These are phyloP conservation scores for Xiphophorus birchmanni DNA, from an alignment of 2,797 vertebrate genomes.

Conservation along the genomic window DNA sequence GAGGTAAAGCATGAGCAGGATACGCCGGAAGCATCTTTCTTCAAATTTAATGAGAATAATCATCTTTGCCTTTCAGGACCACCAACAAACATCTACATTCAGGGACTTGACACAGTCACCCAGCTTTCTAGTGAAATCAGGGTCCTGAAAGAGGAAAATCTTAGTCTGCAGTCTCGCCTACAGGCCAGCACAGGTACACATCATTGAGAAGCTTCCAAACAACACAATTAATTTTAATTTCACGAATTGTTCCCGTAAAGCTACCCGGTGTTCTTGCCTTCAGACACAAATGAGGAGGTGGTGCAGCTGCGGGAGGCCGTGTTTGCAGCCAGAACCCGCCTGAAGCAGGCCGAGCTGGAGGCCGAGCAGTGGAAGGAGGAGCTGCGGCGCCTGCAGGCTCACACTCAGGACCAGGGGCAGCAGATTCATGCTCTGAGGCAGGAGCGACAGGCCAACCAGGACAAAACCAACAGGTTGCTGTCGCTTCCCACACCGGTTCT, in stretches of 20 bases:
- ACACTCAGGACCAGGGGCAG: slow-evolving; percentile 84
- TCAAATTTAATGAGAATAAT: background rate
- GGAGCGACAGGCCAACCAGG: slow-evolving; percentile 83
- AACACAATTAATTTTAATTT: background rate
- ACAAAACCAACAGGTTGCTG: slow-evolving; percentile 86
- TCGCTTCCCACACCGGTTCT: background rate
- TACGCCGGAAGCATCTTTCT: background rate
- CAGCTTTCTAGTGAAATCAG: slow-evolving; percentile 87
- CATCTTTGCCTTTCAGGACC: slow-evolving; percentile 69
- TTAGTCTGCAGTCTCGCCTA: slow-evolving; percentile 81
- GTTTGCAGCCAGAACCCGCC: slow-evolving; percentile 77
- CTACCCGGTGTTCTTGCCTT: background rate
- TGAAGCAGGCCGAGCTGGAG: slow-evolving; percentile 88
- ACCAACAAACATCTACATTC: slow-evolving; percentile 84
- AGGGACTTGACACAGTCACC: slow-evolving; percentile 82
- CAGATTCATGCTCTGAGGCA: slow-evolving; percentile 84
- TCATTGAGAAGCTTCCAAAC: background rate
- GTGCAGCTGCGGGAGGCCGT: slow-evolving; percentile 82
- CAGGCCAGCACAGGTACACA: slow-evolving; percentile 84
- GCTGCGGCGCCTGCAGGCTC: slow-evolving; percentile 79
- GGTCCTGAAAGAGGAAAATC: slow-evolving; percentile 87
- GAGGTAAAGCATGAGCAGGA: slow-evolving; percentile 67
- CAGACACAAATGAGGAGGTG: slow-evolving; percentile 83
- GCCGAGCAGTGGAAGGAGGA: slow-evolving; percentile 84
- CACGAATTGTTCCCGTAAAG: background rate